Base-by-base conservation (phyloP, 2,113 vertebrate species). In the Caracal caracal region DNA sequence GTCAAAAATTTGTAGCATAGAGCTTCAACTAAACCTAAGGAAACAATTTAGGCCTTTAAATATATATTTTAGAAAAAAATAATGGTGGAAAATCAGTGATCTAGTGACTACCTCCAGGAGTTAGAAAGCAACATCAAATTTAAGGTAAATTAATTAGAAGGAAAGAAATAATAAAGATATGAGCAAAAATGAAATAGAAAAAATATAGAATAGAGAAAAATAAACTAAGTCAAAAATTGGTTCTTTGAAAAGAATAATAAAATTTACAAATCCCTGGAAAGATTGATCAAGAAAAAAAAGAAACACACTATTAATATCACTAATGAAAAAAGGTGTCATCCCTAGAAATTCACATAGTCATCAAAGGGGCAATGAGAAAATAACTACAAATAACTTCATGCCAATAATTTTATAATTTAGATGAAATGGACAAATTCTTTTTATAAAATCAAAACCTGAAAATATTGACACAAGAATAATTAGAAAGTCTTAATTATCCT, bases 241-340 rank as follows among this genome's bases (percentile, higher is more conserved):
- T 92, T 93, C n/a, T 93, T 90, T 71, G n/a, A 82, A 81, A 90
- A 91, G 40, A 63, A 28, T 88, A 94, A 93, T 7, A 95, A 89
- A 79, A 92, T 82, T 53, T 86, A 70, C 1, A 93, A 86, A 95
- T 92, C 17, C 47, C 61, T 97, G 56, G 17, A 89, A 94, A 93
- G 10, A 68, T 13, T 53, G 33, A 47, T 84, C 11, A 70, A 89
- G 24, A 35, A 61, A 68, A 81, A 81, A 81, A 78, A 79, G 37
- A 10, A 28, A 92, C 4, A 68, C 87, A 65, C 17, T 68, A 66
- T 13, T 90, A 66, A 85, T 51, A 89, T 20, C 37, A 87, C 10
- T 59, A 37, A 75, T 63, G 24, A 43, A 56, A 90, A 66, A 20
- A 30, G 3, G 3, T 51, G 4, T 35, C 24, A 35, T 83, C 10